Evolutionary conservation across 2,888 invertebrate species (phyloP), one percentile per base, ranked within the genome.

Genomic region (Dorcus parallelipipedus): DNA sequence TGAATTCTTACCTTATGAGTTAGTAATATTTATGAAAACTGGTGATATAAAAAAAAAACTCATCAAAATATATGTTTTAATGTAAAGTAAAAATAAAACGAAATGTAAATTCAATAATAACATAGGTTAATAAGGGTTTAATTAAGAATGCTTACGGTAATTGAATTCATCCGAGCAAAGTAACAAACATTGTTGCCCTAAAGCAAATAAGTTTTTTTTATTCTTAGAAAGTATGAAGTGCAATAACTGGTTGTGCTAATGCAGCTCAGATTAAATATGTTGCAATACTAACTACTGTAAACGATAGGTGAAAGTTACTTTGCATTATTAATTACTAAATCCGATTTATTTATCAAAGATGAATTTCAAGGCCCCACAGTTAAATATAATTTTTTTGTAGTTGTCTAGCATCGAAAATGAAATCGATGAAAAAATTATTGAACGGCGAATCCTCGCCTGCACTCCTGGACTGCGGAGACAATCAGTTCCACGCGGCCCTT

Each of bases 341-440:
- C 48, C 1, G 10, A 26, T n/a, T 41, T 41, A 33, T 33, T 7
- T 7, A 33, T 7, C 20, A 20, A 4, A 33, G 26, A 33, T 33
- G 26, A 33, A 33, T 42, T 42, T 42, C 42, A 42, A 42, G 20
- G 26, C 20, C 26, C 5, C 49, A 6, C 9, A 47, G 23, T 9
- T 52, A 52, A 48, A 10, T 20, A 5, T 42, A 9, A 40, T 9
- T 43, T 49, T 48, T n/a, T 68, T 70, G 86, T 64, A 86, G 90
- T 63, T 92, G 91, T 71, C 82, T 93, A 67, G 88, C 90, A 8
- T 82, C 89, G 4, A 91, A 91, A 78, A 93, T 93, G 90, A 91
- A 91, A 73, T 89, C 87, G 0, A 93, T 93, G 92, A 91, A 91
- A 73, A 90, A 91, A 74, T 80, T 90, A 68, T 82, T 92, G 60